phyloP scores from a whole-genome alignment of 2,888 invertebrate species.

The Caenorhabditis sinica region DNA sequence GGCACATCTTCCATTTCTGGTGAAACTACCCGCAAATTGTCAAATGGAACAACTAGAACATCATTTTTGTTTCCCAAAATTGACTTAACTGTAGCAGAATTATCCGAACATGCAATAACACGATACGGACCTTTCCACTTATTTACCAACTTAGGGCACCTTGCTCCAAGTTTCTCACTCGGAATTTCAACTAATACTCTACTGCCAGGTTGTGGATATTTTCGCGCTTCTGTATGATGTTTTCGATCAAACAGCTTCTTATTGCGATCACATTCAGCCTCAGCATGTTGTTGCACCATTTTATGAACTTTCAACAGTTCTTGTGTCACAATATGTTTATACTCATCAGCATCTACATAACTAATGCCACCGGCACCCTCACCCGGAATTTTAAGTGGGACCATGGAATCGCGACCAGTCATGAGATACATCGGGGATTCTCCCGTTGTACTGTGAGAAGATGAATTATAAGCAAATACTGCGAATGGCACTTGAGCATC shows the following conservation, averaged over 20 bases:
- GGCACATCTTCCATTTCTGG: neutral
- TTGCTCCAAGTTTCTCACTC: constrained; percentile 12
- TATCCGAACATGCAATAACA: constrained; percentile 2
- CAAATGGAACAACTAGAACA: neutral
- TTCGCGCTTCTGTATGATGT: constrained; percentile 13
- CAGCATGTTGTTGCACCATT: constrained; percentile 11
- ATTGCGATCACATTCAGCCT: constrained; percentile 28
- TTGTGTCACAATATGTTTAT: constrained; percentile 7
- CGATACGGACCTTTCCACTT: constrained; percentile 38
- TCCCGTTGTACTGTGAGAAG: constrained; percentile 54
- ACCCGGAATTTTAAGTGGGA: neutral
- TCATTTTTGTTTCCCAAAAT: neutral
- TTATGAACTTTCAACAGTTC: constrained; percentile 16
- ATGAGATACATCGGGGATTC: constrained; percentile 57
- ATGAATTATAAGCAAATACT: constrained; percentile 67
- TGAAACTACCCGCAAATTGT: neutral
- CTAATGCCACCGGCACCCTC: constrained; percentile 3
- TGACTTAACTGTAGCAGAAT: constrained; percentile 9
- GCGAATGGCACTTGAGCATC: constrained; percentile 57
- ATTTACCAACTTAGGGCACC: constrained; percentile 31
- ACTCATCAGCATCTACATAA: constrained; percentile 38
- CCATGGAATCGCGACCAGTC: constrained; percentile 52
- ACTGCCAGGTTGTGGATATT: constrained; percentile 31
- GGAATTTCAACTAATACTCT: constrained; percentile 34
- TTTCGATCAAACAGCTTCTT: constrained; percentile 50